phyloP scores from a whole-genome alignment of 2,797 vertebrate genomes.

The Cygnus olor region DNA sequence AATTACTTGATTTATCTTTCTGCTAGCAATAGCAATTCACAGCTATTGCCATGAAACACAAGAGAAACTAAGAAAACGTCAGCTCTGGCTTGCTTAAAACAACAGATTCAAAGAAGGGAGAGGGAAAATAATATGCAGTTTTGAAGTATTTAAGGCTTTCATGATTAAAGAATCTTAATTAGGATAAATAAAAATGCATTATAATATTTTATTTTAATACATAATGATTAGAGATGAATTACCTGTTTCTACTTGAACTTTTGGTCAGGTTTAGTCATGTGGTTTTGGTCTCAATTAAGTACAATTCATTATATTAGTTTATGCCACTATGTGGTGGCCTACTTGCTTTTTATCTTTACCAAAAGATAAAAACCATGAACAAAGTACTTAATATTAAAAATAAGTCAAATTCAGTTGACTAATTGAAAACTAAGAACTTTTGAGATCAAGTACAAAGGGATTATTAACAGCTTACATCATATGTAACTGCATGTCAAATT shows the following conservation, averaged over 20 bases:
- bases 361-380: background rate
- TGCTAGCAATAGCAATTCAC: background rate
- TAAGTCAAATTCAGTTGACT: background rate
- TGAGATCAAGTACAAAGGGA: background rate
- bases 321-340: background rate
- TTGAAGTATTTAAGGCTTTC: conserved; percentile 16
- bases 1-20: conserved; percentile 13
- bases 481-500: background rate
- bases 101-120: background rate
- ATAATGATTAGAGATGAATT: conserved; percentile 29
- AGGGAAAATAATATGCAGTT: background rate
- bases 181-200: conserved; percentile 36
- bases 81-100: background rate
- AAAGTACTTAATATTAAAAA: conserved; percentile 11
- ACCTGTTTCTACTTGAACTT: background rate
- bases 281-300: conserved; percentile 48
- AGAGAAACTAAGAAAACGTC: background rate
- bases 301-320: background rate
- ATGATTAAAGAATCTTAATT: conserved; percentile 31
- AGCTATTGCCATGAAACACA: background rate
- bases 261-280: conserved; percentile 5
- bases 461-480: background rate
- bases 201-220: conserved; percentile 27
- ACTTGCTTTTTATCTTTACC: background rate
- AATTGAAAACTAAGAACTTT: background rate